phyloP scores from a whole-genome alignment of 2,113 vertebrate species.

The Rattus rattus region DNA sequence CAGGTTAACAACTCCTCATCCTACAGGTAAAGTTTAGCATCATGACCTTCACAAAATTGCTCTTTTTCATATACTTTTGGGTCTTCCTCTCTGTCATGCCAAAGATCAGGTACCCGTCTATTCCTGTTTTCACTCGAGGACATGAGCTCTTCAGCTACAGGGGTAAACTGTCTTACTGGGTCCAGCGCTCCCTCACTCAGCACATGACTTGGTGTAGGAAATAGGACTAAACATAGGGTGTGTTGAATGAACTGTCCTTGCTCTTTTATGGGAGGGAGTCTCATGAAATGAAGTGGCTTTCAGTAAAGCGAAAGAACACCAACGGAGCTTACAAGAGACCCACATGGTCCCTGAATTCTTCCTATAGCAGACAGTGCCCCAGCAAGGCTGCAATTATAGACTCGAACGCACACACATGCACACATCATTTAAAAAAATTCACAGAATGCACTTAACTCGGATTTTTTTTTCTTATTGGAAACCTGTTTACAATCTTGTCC shows the following conservation, averaged over 20 bases:
- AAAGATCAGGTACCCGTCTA: neutral
- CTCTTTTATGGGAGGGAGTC: neutral
- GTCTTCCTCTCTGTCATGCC: neutral
- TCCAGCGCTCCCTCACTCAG: neutral
- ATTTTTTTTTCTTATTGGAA: constrained; percentile 73
- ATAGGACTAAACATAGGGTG: neutral
- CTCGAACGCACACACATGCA: constrained; percentile 24
- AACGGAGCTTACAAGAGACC: constrained; percentile 58
- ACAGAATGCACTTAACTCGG: constrained; percentile 66
- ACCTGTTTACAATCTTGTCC: constrained; percentile 83
- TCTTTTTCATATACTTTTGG: neutral
- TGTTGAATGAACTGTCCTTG: neutral
- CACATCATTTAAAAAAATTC: constrained; percentile 74
- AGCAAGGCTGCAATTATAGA: constrained; percentile 76
- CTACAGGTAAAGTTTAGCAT: neutral
- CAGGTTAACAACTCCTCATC: neutral
- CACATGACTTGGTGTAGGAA: neutral
- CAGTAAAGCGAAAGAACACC: constrained; percentile 55
- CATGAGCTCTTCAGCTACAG: neutral
- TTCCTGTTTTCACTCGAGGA: neutral
- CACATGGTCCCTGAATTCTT: constrained; percentile 40
- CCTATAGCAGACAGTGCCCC: constrained; percentile 66
- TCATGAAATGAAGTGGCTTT: constrained; percentile 60
- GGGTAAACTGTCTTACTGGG: neutral
- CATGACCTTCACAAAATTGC: neutral